Evolutionary conservation across 2,113 vertebrate species (phyloP).

Genomic region (Tangachromis dhanisi): DNA sequence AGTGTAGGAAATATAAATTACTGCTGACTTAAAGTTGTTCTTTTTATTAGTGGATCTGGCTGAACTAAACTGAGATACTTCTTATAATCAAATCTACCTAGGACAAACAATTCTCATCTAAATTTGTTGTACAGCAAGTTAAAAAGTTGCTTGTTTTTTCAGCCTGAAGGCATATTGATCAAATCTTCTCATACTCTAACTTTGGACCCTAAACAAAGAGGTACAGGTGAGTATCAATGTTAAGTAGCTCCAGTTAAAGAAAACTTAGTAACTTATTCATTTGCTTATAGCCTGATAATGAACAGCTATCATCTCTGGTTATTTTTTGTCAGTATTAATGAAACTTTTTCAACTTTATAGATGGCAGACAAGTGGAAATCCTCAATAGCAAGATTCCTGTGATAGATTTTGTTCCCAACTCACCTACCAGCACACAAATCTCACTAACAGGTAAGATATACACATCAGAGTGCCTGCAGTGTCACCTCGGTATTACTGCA

Average conservation of each 20-base stretch:
- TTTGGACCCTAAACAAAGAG: neutral
- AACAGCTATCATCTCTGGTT: neutral
- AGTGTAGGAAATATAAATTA: neutral
- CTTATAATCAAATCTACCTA: neutral
- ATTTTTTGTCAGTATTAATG: neutral
- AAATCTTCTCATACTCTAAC: neutral
- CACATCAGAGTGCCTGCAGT: neutral
- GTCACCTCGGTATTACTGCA: neutral
- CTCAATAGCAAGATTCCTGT: constrained; percentile 30
- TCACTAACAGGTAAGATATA: constrained; percentile 58
- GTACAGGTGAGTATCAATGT: neutral
- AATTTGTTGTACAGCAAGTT: neutral
- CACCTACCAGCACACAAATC: constrained; percentile 57
- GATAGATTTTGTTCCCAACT: constrained; percentile 39
- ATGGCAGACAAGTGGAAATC: constrained; percentile 22
- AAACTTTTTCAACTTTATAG: constrained; percentile 1
- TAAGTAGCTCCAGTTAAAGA: neutral
- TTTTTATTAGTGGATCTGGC: neutral
- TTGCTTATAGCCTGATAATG: neutral
- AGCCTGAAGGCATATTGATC: neutral
- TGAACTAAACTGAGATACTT: neutral
- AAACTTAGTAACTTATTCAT: fast-evolving
- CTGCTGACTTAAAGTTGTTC: neutral
- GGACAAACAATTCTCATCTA: neutral
- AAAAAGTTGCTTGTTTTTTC: neutral